These are phyloP conservation scores for Armadillidium nasatum DNA, from an alignment of 1,140 invertebrate species.

Conservation along the genomic window DNA sequence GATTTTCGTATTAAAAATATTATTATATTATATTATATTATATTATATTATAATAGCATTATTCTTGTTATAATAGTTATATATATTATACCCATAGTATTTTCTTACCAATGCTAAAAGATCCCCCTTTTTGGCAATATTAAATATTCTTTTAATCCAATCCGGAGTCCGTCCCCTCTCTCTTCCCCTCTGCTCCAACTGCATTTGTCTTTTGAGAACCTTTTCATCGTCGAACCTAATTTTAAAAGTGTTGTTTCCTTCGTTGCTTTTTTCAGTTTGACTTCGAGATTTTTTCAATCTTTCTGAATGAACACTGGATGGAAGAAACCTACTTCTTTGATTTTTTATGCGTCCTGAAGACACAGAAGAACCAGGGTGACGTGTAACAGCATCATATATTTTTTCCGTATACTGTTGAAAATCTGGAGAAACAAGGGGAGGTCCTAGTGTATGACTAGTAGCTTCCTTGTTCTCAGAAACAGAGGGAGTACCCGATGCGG, in stretches of 20 bases:
- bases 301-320: conserved; percentile 21
- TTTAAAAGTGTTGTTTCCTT: conserved; percentile 24
- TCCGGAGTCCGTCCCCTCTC: conserved; percentile 49
- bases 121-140: conserved; percentile 49
- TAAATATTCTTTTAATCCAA: conserved; percentile 52
- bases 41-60: too few species aligned
- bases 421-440: conserved; percentile 37
- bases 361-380: background rate
- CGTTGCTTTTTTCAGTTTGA: conserved; percentile 19
- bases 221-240: conserved; percentile 21
- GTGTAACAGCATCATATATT: conserved; percentile 42
- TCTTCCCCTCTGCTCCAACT: conserved; percentile 24
- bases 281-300: conserved; percentile 1
- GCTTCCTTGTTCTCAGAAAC: conserved; percentile 20
- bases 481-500: conserved; percentile 19
- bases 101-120: conserved; percentile 49
- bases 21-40: too few species aligned
- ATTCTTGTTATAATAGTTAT: too few species aligned
- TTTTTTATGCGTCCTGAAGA: background rate
- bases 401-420: conserved; percentile 40
- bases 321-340: conserved; percentile 4
- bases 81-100: too few species aligned
- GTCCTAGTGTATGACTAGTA: conserved; percentile 20
- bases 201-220: conserved; percentile 20
- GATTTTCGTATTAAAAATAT: too few species aligned